Base-by-base conservation (phyloP, 53 echinoderm and acorn worm species). In the Hippasteria phrygiana region DNA sequence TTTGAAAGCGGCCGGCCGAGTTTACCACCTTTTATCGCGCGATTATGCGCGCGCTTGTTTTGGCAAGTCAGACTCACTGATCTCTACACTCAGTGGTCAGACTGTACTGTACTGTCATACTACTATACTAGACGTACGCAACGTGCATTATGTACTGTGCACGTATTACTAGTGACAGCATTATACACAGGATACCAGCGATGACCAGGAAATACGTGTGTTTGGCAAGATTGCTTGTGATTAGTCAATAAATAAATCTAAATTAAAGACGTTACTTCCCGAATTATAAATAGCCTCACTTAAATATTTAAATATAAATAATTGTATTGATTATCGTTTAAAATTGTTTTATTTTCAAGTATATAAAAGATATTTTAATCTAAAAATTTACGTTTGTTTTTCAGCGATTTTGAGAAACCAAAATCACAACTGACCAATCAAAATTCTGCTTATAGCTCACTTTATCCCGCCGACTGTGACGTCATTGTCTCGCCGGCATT, bases 401-500 rank as follows among this genome's bases (percentile, higher is more conserved):
- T 59, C 3, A 3, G 26, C 20, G 26, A 22, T 59, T n/a, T 24
- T 20, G 26, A 24, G 26, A 59, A 3, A 24, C n/a, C n/a, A 22
- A 59, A 0, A 59, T 22, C 26, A 24, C 5, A 20, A 53, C 14
- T 24, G 62, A 62, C 92, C 88, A 91, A 91, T 91, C 37, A 62
- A 78, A 79, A 37, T 41, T 35, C 9, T 28, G 46, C 42, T 91
- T 69, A 11, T 14, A 80, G 16, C 17, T 0, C 14, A 14, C 71
- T n/a, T 79, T 38, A 80, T 41, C 77, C 41, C 45, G 55, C 34
- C 55, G 48, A 80, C 33, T 13, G 89, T 93, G 95, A 95, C 95
- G 95, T 95, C 95, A 95, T 88, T 64, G 87, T 89, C 89, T 89
- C 93, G 93, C 95, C 95, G 95, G 95, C 95, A 95, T 95, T 95